Evolutionary conservation across 2,113 vertebrate genomes (phyloP).

Genomic region (Cinclus mexicanus): DNA sequence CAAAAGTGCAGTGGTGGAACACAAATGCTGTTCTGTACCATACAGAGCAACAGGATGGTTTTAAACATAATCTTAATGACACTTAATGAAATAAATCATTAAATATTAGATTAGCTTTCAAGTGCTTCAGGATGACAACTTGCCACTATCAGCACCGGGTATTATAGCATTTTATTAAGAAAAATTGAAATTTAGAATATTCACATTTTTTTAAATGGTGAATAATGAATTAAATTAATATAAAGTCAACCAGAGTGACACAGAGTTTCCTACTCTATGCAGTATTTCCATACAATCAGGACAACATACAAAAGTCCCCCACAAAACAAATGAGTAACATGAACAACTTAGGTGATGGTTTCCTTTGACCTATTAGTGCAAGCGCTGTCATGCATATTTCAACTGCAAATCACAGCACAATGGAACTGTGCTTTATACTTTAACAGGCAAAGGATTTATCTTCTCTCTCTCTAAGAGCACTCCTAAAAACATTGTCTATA

Average conservation of each 20-base stretch:
- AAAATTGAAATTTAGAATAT: background rate
- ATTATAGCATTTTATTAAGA: background rate
- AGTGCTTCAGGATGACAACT: background rate
- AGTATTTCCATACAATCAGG: background rate
- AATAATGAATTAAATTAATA: background rate
- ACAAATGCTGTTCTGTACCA: background rate
- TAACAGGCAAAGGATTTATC: background rate
- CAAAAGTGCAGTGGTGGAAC: background rate
- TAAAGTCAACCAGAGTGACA: background rate
- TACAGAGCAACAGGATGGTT: background rate
- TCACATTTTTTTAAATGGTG: background rate
- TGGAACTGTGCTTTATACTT: background rate
- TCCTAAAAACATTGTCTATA: background rate
- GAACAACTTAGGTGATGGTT: background rate
- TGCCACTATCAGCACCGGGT: background rate
- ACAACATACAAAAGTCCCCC: background rate
- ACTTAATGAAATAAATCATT: background rate
- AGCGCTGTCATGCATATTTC: background rate
- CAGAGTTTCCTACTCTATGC: background rate
- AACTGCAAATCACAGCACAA: background rate
- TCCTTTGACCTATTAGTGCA: background rate
- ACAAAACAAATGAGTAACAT: background rate
- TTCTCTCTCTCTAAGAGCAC: background rate
- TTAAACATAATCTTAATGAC: background rate
- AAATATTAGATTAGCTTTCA: background rate